phyloP scores from a whole-genome alignment of 2,113 vertebrate species.

The Amblyopsis rosae region DNA sequence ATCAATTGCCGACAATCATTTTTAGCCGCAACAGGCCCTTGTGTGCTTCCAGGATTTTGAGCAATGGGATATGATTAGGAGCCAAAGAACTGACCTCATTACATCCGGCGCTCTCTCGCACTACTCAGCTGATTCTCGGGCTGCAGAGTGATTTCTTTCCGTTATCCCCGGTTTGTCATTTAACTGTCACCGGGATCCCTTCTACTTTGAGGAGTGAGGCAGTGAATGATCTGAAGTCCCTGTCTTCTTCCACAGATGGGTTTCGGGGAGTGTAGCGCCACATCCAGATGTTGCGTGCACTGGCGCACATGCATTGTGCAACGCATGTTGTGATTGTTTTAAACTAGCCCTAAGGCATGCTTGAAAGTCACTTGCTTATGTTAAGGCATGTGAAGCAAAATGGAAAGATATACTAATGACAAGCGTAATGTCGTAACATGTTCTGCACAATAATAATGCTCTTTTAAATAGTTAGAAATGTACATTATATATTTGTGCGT shows the following conservation, averaged over 20 bases:
- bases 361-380: slow-evolving; percentile 28
- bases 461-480: neutral
- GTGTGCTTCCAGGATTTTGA: slow-evolving; percentile 11
- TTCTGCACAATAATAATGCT: too few species aligned
- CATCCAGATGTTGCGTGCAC: slow-evolving; percentile 50
- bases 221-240: slow-evolving; percentile 22
- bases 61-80: slow-evolving; percentile 32
- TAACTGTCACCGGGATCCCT: slow-evolving; percentile 38
- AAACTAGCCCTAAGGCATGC: slow-evolving; percentile 24
- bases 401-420: neutral
- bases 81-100: slow-evolving; percentile 62
- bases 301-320: slow-evolving; percentile 16
- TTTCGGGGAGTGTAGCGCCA: slow-evolving; percentile 41
- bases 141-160: slow-evolving; percentile 22
- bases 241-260: slow-evolving; percentile 35
- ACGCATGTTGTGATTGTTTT: slow-evolving; percentile 19
- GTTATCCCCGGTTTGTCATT: slow-evolving; percentile 26
- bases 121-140: slow-evolving; percentile 38
- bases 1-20: slow-evolving; percentile 36
- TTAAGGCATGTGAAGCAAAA: neutral
- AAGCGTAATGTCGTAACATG: neutral
- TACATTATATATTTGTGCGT: neutral
- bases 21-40: slow-evolving; percentile 1
- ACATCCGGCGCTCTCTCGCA: slow-evolving; percentile 10
- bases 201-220: slow-evolving; percentile 32